Percentiles rank a stretch among this genome's conserved stretches.
Conservation (phyloP, 2,888 invertebrate genomes). For the Erynnis tages region DNA sequence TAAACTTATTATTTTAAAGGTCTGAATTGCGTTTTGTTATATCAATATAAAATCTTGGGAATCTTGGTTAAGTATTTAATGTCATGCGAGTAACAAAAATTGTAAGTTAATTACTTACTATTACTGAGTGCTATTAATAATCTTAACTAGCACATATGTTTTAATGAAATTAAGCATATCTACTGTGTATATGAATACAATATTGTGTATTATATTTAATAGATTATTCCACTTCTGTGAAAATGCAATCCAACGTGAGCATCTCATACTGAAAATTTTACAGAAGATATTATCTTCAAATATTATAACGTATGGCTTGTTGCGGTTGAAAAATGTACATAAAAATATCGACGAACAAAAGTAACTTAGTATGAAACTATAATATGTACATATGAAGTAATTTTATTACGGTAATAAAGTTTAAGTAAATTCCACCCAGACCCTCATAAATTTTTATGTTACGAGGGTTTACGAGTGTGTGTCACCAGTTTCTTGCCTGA, state of each 20-base stretch:
- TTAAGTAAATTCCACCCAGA: constrained; percentile 46
- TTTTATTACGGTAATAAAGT: constrained; percentile 54
- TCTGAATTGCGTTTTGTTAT: constrained; percentile 7
- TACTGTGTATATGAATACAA: no score
- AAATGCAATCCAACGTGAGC: no score
- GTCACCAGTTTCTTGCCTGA: constrained; percentile 40
- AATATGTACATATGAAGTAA: constrained; percentile 39
- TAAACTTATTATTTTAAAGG: constrained; percentile 12
- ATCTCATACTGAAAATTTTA: no score
- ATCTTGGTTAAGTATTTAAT: neutral
- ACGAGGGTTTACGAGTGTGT: constrained; percentile 43
- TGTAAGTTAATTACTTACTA: no score
- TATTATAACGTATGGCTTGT: neutral
- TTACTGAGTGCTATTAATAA: no score
- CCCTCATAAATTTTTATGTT: constrained; percentile 50
- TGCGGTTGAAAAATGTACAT: no score
- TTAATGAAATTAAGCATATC: no score
- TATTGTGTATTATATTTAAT: no score
- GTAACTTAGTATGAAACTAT: constrained; percentile 36
- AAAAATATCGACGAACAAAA: neutral
- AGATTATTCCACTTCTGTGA: no score
- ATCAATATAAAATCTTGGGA: no score
- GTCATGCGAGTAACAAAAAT: constrained; percentile 2
- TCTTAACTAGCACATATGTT: no score
- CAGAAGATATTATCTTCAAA: no score